These are phyloP conservation scores for Charanyca ferruginea DNA, from an alignment of 2,888 invertebrate genomes.

Conservation along the genomic window DNA sequence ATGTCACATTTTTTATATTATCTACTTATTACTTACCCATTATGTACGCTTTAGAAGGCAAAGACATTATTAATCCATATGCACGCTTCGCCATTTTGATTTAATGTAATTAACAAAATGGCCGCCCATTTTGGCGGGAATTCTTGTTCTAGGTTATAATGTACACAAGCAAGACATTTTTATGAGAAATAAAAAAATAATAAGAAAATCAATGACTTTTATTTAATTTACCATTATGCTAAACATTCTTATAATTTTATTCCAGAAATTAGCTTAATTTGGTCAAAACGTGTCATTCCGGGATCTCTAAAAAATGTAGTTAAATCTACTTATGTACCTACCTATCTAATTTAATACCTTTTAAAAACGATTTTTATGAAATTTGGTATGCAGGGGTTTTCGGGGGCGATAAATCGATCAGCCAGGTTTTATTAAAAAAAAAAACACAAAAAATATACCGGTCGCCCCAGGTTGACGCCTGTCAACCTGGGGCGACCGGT, in stretches of 20 bases:
- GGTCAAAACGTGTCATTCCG: too few species aligned
- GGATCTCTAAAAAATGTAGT: too few species aligned
- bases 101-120: conserved; percentile 62
- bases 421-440: too few species aligned
- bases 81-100: conserved; percentile 69
- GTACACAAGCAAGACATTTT: conserved; percentile 71
- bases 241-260: background rate
- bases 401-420: too few species aligned
- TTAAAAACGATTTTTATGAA: too few species aligned
- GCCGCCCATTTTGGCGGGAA: conserved; percentile 60
- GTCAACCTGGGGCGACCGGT: too few species aligned
- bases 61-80: conserved; percentile 39
- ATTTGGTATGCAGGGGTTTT: too few species aligned
- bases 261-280: background rate
- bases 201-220: conserved; percentile 45
- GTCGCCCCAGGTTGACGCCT: too few species aligned
- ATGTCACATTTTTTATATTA: conserved; percentile 54
- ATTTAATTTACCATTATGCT: conserved; percentile 22
- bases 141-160: conserved; percentile 58
- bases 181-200: conserved; percentile 71
- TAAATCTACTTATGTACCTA: too few species aligned
- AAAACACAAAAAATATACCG: too few species aligned
- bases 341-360: too few species aligned
- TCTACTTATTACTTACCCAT: conserved; percentile 33
- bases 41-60: conserved; percentile 52